Conservation (phyloP, 2,797 vertebrate genomes). For the Nothura maculosa region DNA sequence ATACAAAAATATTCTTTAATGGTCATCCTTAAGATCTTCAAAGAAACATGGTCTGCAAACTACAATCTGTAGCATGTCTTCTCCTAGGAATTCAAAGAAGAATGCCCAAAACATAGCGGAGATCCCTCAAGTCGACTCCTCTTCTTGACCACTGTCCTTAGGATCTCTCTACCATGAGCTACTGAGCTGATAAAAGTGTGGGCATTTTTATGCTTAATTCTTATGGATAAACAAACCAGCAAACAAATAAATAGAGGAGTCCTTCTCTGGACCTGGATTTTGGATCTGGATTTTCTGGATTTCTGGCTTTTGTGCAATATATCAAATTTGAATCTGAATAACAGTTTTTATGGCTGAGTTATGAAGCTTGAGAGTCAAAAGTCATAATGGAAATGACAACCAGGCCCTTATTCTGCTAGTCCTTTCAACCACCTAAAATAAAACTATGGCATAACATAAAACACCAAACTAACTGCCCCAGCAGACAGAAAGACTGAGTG, state of each 20-base stretch:
- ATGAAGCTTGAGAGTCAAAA: conserved; percentile 19
- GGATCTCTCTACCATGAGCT: not conserved
- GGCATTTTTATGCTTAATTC: not conserved
- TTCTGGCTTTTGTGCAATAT: not conserved
- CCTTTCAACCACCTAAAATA: conserved; percentile 30
- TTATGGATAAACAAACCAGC: not conserved
- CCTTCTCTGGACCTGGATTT: not conserved
- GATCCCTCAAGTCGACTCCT: not conserved
- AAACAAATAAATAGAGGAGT: not conserved
- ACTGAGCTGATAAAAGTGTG: not conserved
- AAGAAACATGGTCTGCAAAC: not conserved
- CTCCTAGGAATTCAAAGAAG: not conserved
- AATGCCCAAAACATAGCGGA: not conserved
- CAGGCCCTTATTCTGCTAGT: not conserved
- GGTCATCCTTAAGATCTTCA: not conserved
- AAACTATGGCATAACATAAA: not conserved
- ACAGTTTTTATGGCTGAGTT: conserved; percentile 25
- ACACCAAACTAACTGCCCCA: not conserved
- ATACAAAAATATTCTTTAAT: not conserved
- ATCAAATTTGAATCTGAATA: not conserved
- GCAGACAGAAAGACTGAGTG: not conserved
- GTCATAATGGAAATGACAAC: conserved; percentile 1
- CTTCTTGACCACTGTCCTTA: not conserved
- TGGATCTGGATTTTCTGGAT: no score
- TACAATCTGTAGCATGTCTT: not conserved